Percentiles rank a stretch among this genome's conserved stretches.
phyloP scores from a whole-genome alignment of 2,113 vertebrate genomes.

The Henicopernis longicauda region DNA sequence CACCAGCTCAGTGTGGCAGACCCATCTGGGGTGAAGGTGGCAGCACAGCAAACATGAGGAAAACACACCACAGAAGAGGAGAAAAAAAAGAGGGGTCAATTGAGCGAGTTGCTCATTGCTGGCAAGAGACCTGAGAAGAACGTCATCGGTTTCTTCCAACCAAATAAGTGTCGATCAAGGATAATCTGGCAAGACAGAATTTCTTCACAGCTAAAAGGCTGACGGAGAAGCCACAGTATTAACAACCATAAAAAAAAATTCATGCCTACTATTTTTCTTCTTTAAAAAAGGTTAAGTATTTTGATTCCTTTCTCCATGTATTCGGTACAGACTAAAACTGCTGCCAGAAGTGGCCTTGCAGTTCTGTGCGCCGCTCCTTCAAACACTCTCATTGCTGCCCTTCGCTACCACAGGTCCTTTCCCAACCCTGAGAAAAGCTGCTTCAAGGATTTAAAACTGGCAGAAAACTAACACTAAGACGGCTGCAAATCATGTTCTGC shows the following conservation, averaged over 20 bases:
- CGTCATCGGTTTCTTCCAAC: accelerated
- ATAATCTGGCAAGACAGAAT: not conserved
- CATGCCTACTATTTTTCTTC: not conserved
- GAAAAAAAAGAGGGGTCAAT: not conserved
- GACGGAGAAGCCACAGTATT: not conserved
- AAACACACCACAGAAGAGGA: not conserved
- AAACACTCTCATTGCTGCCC: not conserved
- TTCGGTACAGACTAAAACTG: not conserved
- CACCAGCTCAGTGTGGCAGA: accelerated
- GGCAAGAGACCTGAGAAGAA: not conserved
- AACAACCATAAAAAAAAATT: not conserved
- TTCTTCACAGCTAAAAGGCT: not conserved
- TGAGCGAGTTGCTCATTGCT: not conserved
- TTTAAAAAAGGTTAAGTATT: not conserved
- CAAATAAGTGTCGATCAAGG: not conserved
- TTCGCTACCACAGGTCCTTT: not conserved
- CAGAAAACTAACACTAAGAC: not conserved
- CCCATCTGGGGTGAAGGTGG: not conserved
- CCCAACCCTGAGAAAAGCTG: not conserved
- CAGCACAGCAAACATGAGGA: not conserved
- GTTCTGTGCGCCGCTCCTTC: accelerated
- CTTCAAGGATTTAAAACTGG: not conserved
- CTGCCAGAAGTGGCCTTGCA: not conserved
- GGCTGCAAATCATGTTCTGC: not conserved
- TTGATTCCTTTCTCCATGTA: not conserved